Conservation (phyloP, 2,113 vertebrate genomes). For the Myiagra hebetior region DNA sequence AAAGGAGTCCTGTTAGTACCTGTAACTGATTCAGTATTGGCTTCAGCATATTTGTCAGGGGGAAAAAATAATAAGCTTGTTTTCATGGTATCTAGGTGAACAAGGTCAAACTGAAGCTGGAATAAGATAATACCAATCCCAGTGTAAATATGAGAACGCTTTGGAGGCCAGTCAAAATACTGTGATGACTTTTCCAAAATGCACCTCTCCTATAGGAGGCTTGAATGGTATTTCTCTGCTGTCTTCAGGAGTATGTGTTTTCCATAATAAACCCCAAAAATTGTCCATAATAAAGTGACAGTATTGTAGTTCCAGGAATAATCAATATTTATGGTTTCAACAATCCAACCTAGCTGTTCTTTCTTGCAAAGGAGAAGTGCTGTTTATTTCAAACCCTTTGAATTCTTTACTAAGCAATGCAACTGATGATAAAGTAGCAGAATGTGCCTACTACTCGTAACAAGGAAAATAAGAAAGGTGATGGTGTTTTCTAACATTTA, state of each 20-base stretch:
- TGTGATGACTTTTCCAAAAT: background rate
- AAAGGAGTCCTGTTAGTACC: background rate
- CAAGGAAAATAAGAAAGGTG: background rate
- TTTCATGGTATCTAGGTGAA: constrained; percentile 49
- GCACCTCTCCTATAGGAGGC: background rate
- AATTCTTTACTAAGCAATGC: background rate
- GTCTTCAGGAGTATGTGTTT: background rate
- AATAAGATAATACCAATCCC: constrained; percentile 1
- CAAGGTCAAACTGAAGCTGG: constrained; percentile 37
- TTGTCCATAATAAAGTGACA: background rate
- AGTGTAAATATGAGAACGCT: constrained; percentile 13
- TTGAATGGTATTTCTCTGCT: background rate
- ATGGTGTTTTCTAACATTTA: background rate
- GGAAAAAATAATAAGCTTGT: constrained; percentile 19
- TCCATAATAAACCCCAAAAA: background rate
- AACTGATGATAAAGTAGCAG: background rate
- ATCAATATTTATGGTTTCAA: background rate
- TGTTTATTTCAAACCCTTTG: background rate
- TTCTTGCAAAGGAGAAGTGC: background rate
- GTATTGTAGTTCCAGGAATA: background rate
- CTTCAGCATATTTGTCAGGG: constrained; percentile 21
- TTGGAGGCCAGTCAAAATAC: background rate
- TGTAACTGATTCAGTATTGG: background rate
- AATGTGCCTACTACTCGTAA: background rate
- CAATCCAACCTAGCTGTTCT: background rate